Evolutionary conservation across 1,140 invertebrate genomes (phyloP), one percentile per base, ranked within the genome.

Genomic region (Cryptotermes secundus): DNA sequence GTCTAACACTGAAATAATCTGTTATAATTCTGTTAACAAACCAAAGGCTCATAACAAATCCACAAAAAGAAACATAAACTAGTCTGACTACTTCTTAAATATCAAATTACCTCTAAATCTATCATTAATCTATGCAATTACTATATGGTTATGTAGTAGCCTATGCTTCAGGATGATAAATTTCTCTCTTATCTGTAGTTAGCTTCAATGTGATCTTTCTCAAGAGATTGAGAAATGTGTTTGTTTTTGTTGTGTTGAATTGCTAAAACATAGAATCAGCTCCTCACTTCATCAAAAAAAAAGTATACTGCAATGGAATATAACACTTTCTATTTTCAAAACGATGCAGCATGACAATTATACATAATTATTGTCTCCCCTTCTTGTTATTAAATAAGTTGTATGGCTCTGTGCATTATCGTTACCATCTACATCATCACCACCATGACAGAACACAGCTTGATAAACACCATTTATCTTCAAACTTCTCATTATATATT

Each of bases 81-180:
- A 4, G 2, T 72, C n/a, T 31, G 16, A 1, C 59, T 31, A 72
- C 9, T 0, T n/a, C n/a, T n/a, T n/a, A 72, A 26, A 72, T 26
- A 72, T 72, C 31, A 72, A 72, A 72, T 72, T 72, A 72, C 31
- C 7, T n/a, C 26, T 72, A n/a, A 72, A 10, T 72, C 59, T 72
- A 72, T n/a, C 9, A 72, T 16, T 72, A 72, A n/a, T n/a, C 59
- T 72, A n/a, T n/a, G 59, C 59, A n/a, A 72, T 72, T 72, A 72
- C 59, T n/a, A n/a, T 72, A 72, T 14, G 14, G 26, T 1, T 72
- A 31, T 72, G 26, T 72, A 16, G 31, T n/a, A 72, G 26, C 59
- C 31, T 72, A 16, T 26, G 7, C 4, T 10, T 72, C 26, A 72
- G n/a, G n/a, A 49, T 49, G 45, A 19, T 4, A 0, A 49, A 49